Conservation (phyloP, 2,888 invertebrate species). For the Yponomeuta malinellus region DNA sequence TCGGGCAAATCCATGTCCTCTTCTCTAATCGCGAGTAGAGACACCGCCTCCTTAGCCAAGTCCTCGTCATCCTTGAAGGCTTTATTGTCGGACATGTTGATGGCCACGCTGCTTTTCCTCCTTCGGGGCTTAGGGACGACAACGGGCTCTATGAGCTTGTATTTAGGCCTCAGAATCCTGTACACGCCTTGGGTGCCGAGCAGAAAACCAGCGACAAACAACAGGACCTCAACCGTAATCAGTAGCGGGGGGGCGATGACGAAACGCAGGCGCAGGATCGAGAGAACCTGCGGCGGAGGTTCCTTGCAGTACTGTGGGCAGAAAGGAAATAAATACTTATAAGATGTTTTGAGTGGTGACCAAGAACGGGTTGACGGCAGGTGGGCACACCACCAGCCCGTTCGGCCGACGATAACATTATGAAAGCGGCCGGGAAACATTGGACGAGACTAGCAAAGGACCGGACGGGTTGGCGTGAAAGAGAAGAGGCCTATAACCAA, state of each 20-base stretch:
- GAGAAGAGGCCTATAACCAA: too few species aligned
- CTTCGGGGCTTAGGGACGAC: slow-evolving; percentile 25
- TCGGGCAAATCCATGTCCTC: slow-evolving; percentile 46
- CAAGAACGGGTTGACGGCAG: too few species aligned
- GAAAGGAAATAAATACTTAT: slow-evolving; percentile 7
- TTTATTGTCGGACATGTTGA: slow-evolving; percentile 43
- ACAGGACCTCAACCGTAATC: slow-evolving; percentile 55
- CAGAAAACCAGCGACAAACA: slow-evolving; percentile 61
- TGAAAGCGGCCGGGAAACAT: too few species aligned
- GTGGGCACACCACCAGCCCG: too few species aligned
- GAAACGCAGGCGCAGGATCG: slow-evolving; percentile 63
- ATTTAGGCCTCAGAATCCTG: slow-evolving; percentile 47
- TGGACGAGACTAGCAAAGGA: too few species aligned
- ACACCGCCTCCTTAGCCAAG: slow-evolving; percentile 50
- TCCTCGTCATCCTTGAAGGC: slow-evolving; percentile 44
- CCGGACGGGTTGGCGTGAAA: too few species aligned
- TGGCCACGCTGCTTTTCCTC: slow-evolving; percentile 38
- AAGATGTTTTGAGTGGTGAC: background rate
- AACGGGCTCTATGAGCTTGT: slow-evolving; percentile 37
- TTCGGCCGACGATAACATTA: too few species aligned
- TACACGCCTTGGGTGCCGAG: slow-evolving; percentile 55
- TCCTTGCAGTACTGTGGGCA: slow-evolving; percentile 50
- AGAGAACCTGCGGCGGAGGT: slow-evolving; percentile 55
- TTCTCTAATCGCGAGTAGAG: slow-evolving; percentile 49
- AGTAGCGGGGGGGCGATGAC: slow-evolving; percentile 69